These are phyloP conservation scores for Rutpela maculata DNA, from an alignment of 2,888 invertebrate genomes.

Conservation along the genomic window DNA sequence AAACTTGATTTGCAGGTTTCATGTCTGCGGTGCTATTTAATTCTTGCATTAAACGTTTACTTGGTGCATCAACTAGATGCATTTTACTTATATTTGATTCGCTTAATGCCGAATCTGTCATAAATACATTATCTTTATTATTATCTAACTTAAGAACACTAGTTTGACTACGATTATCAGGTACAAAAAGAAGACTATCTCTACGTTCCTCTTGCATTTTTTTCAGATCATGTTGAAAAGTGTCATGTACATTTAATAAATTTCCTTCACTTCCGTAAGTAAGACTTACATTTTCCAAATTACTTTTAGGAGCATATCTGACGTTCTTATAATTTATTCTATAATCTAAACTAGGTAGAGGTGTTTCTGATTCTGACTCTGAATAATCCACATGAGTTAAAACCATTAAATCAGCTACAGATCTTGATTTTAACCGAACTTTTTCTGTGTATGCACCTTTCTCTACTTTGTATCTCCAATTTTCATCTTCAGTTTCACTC, in stretches of 20 bases:
- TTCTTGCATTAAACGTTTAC: conserved; percentile 65
- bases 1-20: conserved; percentile 70
- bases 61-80: conserved; percentile 51
- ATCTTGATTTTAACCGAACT: conserved; percentile 80
- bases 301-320: conserved; percentile 69
- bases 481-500: conserved; percentile 80
- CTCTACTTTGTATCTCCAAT: conserved; percentile 78
- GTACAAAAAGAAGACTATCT: conserved; percentile 73
- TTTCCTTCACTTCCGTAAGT: conserved; percentile 78
- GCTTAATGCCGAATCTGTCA: conserved; percentile 7
- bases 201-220: conserved; percentile 73
- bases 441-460: conserved; percentile 78
- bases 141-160: conserved; percentile 44
- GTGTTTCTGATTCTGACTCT: conserved; percentile 78
- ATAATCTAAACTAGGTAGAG: conserved; percentile 71
- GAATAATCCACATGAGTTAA: conserved; percentile 81
- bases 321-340: conserved; percentile 71
- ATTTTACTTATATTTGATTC: conserved; percentile 16
- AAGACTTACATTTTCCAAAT: conserved; percentile 67
- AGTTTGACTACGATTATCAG: conserved; percentile 68
- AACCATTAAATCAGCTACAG: conserved; percentile 82
- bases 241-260: conserved; percentile 75
- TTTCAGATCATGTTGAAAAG: conserved; percentile 76
- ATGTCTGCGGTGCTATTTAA: conserved; percentile 68
- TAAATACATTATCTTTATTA: background rate